Conservation (phyloP, 2,888 invertebrate species). For the Sepioteuthis lessoniana region DNA sequence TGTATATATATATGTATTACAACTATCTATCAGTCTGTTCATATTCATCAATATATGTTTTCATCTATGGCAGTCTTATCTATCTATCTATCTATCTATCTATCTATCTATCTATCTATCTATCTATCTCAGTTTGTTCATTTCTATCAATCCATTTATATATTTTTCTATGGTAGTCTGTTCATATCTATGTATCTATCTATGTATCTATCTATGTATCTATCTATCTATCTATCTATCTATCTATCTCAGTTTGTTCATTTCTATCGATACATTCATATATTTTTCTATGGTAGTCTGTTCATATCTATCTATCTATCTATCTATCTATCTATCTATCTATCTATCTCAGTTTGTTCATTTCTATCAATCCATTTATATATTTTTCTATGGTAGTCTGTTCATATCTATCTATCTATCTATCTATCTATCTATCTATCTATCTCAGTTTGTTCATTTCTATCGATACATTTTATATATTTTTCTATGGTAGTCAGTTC, state of each 20-base stretch:
- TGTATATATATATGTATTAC: conserved; percentile 6
- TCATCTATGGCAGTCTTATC: too few species aligned
- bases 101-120: not conserved
- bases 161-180: not conserved
- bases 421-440: not conserved
- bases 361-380: too few species aligned
- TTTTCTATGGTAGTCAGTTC: not conserved
- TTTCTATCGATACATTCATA: not conserved
- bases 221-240: not conserved
- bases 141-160: too few species aligned
- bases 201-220: not conserved
- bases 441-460: not conserved
- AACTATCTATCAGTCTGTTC: too few species aligned
- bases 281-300: too few species aligned
- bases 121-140: not conserved
- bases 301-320: too few species aligned
- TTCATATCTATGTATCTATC: not conserved
- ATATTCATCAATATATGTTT: too few species aligned
- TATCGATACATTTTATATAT: too few species aligned
- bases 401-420: not conserved
- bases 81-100: not conserved
- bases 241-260: too few species aligned
- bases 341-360: too few species aligned
- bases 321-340: too few species aligned
- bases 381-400: too few species aligned